Conservation (phyloP, 2,888 invertebrate species). For the Eurytoma adleriae region DNA sequence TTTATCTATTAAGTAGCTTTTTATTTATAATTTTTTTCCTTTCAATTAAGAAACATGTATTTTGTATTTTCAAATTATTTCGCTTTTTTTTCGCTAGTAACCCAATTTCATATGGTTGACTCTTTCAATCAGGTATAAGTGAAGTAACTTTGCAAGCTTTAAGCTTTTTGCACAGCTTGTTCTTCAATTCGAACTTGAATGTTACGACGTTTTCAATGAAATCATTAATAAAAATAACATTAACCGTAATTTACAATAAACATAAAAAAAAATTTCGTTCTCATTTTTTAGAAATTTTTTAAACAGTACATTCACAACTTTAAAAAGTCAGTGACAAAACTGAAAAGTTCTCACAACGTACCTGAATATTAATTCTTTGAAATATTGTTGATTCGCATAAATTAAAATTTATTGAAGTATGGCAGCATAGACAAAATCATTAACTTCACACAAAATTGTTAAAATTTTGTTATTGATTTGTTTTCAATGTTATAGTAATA, state of each 20-base stretch:
- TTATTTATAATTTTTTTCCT: constrained; percentile 25
- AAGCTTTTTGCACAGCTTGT: too few relatives aligned
- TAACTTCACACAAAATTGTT: constrained; percentile 33
- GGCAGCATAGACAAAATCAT: constrained; percentile 64
- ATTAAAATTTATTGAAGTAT: constrained; percentile 63
- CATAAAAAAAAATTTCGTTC: too few relatives aligned
- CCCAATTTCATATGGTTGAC: background rate
- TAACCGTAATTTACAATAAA: too few relatives aligned
- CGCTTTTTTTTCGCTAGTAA: constrained; percentile 16
- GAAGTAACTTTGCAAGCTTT: too few relatives aligned
- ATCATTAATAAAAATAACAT: too few relatives aligned
- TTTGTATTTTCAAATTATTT: background rate
- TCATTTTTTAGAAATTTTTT: too few relatives aligned
- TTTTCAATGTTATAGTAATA: constrained; percentile 40
- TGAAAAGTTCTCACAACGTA: constrained; percentile 47
- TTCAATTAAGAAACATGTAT: background rate
- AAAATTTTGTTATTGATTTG: constrained; percentile 41
- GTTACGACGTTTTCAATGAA: too few relatives aligned
- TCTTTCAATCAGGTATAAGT: too few relatives aligned
- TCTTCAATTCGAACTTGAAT: too few relatives aligned
- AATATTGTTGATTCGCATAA: background rate
- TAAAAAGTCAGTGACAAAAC: constrained; percentile 5
- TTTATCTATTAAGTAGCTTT: constrained; percentile 1
- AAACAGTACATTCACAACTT: too few relatives aligned
- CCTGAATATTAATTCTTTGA: constrained; percentile 32